Base-by-base conservation (phyloP, 92 coral and sea anemone genomes). In the Plumapathes pennacea region DNA sequence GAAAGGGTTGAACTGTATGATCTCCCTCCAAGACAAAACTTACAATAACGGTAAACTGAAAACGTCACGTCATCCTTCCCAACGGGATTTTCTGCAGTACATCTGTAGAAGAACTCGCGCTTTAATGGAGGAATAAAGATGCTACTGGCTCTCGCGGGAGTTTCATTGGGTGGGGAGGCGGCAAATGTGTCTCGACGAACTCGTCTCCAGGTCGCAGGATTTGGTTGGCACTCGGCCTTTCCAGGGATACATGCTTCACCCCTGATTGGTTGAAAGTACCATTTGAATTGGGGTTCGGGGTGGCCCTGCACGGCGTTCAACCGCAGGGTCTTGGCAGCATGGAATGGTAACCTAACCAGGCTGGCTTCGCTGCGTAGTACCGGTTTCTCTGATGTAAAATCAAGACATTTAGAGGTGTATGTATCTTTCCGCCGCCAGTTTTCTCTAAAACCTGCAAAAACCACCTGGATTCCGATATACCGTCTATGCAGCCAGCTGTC, bases 201-300 rank as follows among this genome's bases (percentile, higher is more conserved):
- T 15, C 78, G 85, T 17, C 77, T 59, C 96, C 96, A 88, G 53
- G 71, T 54, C 38, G 20, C 53, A 0, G 73, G 55, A n/a, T 69
- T 62, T 8, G 96, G 96, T 37, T 62, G 67, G 32, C 96, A 88
- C 5, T 56, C 45, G 20, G 50, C 71, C n/a, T n/a, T n/a, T n/a
- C n/a, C n/a, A n/a, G n/a, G n/a, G n/a, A n/a, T n/a, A n/a, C n/a
- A n/a, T 1, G 20, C 11, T 47, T 90, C 82, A 42, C 55, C 72
- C n/a, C 49, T 60, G 37, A 77, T 80, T 59, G 46, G 63, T 50
- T 88, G 96, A 32, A 52, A 75, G 47, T 49, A 85, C 96, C 96
- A 88, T 29, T 28, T 46, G 67, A 77, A 88, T 67, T 53, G 73
- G 20, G 96, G 96, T 11, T 42, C 60, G 0, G 96, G 96, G 11